Conservation (phyloP, 2,113 vertebrate species). For the Gobiocypris rarus region DNA sequence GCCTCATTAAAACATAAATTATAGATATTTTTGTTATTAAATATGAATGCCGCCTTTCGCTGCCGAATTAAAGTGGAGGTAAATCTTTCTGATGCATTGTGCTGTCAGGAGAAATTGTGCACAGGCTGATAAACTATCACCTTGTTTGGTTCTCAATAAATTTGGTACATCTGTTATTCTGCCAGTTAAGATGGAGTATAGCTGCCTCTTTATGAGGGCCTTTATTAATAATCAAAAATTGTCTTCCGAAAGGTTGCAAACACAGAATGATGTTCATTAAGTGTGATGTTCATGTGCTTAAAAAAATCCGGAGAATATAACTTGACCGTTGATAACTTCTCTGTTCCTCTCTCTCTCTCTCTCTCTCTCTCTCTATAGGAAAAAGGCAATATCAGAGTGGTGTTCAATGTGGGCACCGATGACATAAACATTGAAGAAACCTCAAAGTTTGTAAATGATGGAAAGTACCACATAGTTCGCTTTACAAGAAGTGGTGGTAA, state of each 20-base stretch:
- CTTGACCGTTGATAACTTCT: background rate
- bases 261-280: slow-evolving; percentile 4
- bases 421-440: slow-evolving; percentile 99
- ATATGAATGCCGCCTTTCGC: slow-evolving; percentile 48
- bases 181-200: slow-evolving; percentile 28
- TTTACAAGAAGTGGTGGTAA: slow-evolving; percentile 98
- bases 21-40: slow-evolving; percentile 50
- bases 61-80: slow-evolving; percentile 39
- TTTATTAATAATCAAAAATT: slow-evolving; percentile 32
- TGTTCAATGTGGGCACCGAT: slow-evolving; percentile 98
- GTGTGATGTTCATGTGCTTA: background rate
- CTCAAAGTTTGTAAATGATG: slow-evolving; percentile 97
- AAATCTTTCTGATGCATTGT: slow-evolving; percentile 53
- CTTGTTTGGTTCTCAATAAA: slow-evolving; percentile 37
- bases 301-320: background rate
- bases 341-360: background rate
- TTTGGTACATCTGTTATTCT: slow-evolving; percentile 14
- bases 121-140: slow-evolving; percentile 40
- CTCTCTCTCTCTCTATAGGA: slow-evolving; percentile 76
- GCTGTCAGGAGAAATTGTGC: slow-evolving; percentile 27
- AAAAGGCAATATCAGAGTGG: slow-evolving; percentile 97
- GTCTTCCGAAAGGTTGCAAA: background rate
- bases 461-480: slow-evolving; percentile 97
- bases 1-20: slow-evolving; percentile 52
- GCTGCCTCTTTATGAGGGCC: slow-evolving; percentile 19